Conservation (phyloP, 2,797 vertebrate species). For the Microhierax caerulescens region DNA sequence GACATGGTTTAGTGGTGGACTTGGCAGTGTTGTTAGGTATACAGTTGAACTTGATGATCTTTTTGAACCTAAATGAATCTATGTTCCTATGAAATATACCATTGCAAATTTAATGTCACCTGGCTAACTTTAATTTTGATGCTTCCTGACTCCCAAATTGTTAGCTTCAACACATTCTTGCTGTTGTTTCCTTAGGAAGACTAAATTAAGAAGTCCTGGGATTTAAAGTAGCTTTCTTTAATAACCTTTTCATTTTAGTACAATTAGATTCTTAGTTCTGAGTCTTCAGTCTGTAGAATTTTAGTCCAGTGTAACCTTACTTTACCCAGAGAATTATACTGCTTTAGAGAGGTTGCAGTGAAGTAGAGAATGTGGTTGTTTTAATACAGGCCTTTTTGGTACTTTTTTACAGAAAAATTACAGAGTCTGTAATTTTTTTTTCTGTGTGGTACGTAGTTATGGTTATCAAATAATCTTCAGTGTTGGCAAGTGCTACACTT, state of each 20-base stretch:
- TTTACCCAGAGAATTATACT: not conserved
- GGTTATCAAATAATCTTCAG: not conserved
- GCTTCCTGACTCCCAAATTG: not conserved
- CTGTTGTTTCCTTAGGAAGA: not conserved
- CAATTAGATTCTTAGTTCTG: not conserved
- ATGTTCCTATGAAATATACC: not conserved
- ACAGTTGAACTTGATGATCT: not conserved
- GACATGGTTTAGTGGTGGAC: not conserved
- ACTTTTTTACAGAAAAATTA: no score
- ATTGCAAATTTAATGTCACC: not conserved
- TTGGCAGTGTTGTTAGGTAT: not conserved
- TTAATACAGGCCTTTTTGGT: fast-evolving
- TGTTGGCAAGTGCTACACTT: not conserved
- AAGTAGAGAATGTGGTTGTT: not conserved
- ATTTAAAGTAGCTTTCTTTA: not conserved
- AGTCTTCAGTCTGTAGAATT: not conserved
- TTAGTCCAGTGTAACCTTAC: not conserved
- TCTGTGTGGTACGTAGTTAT: not conserved
- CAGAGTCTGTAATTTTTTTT: not conserved
- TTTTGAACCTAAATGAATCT: not conserved
- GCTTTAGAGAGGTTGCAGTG: not conserved
- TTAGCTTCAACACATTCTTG: not conserved
- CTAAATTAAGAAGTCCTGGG: not conserved
- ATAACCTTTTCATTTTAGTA: not conserved
- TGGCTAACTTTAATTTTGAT: not conserved